These are phyloP conservation scores for Melinaea marsaeus DNA, from an alignment of 2,888 invertebrate genomes.

Conservation along the genomic window DNA sequence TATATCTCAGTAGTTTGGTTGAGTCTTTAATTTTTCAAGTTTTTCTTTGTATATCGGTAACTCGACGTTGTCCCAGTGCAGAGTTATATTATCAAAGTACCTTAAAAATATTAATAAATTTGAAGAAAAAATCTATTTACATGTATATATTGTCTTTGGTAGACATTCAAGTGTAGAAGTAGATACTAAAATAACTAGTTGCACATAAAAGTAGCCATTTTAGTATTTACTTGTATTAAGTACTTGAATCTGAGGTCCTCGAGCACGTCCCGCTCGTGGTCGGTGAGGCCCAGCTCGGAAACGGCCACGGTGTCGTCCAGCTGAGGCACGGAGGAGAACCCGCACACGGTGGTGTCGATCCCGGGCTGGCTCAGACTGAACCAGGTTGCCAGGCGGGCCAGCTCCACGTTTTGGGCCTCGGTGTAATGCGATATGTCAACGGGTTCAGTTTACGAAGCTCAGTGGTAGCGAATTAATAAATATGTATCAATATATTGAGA, in stretches of 20 bases:
- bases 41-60: conserved; percentile 43
- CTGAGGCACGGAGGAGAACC: conserved; percentile 83
- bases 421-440: neutral
- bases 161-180: too few species aligned
- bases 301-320: conserved; percentile 82
- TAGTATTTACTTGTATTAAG: too few species aligned
- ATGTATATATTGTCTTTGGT: neutral
- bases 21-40: conserved; percentile 32
- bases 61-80: conserved; percentile 65
- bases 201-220: too few species aligned
- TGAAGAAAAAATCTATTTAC: neutral
- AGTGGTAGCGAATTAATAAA: neutral
- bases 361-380: conserved; percentile 79
- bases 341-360: conserved; percentile 84
- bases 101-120: conserved; percentile 44
- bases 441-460: neutral
- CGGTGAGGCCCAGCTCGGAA: conserved; percentile 79
- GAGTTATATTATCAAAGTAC: conserved; percentile 48
- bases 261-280: conserved; percentile 80
- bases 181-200: too few species aligned
- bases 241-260: conserved; percentile 80
- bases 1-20: neutral
- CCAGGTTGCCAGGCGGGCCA: conserved; percentile 85
- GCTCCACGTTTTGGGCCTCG: conserved; percentile 77
- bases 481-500: neutral